Evolutionary conservation across 2,113 vertebrate genomes (phyloP), one percentile per base, ranked within the genome.

Genomic region (human): DNA sequence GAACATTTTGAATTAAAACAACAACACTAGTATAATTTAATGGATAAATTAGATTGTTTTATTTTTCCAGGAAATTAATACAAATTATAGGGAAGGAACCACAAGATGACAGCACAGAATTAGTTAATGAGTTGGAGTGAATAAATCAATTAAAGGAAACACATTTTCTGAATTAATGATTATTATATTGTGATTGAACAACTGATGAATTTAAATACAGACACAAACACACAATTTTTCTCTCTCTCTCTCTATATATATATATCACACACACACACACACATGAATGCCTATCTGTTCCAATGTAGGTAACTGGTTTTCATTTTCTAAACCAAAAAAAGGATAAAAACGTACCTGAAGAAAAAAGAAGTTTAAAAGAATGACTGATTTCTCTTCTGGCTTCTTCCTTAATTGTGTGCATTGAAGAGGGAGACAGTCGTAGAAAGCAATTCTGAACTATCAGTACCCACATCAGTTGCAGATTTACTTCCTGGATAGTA

Each of bases 281-380:
- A 52, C 52, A 52, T 35, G 10, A 70, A 43, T 17, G 52, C 13
- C 2, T 8, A 3, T 48, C 7, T 73, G 40, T 35, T 70, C 4
- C 27, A 87, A 87, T 4, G 68, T 8, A 88, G 45, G 18, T 43
- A n/a, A 79, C 32, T 61, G 4, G 0, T 22, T 87, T 96, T 91
- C 45, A 72, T 82, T 96, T 98, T 92, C 27, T 43, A 91, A 59
- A 93, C 2, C 6, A 94, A 64, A 91, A 16, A 68, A 93, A 76
- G 18, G 50, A 57, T 50, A 50, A 50, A 73, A 96, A 82, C 2
- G 66, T 35, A 64, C 9, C 11, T 52, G 17, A 48, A 82, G 25
- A 32, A 83, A 92, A 78, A 66, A 79, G 1, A n/a, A 23, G 9
- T 61, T 7, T 70, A 27, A 94, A 90, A 70, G 27, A 43, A 70